Evolutionary conservation across 2,113 vertebrate genomes (phyloP), one percentile per base, ranked within the genome.

Genomic region (Microcebus tavaratra): DNA sequence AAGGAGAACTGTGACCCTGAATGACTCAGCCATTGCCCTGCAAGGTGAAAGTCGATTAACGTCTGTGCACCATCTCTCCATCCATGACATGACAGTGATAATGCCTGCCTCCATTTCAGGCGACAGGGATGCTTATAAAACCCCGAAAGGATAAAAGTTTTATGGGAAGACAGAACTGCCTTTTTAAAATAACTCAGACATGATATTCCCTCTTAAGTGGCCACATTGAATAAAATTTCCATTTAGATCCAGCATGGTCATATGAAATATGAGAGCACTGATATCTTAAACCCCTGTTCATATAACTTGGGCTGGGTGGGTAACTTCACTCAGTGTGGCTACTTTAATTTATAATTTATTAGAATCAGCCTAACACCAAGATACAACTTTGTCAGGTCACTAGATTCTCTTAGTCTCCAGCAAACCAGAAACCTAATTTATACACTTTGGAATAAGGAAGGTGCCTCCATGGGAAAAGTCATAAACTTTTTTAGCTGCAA

Each of bases 281-380:
- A 94, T 89, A 96, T 72, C 92, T 91, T 97, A 91, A 94, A 96
- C 85, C 91, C 70, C 85, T 97, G 73, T 94, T 94, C 96, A 45
- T 84, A 45, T 86, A 94, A 93, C 92, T 87, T 61, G 68, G 85
- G 50, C n/a, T 86, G 67, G 83, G 86, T 48, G 73, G 59, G 39
- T 82, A 63, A 63, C 78, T 82, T 96, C 82, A 23, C 76, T 91
- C 50, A 8, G 55, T 18, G 48, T 72, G 31, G 55, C 42, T 78
- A 87, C 65, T 79, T 94, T 78, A 70, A 65, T 96, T 92, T 94
- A 95, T 97, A 97, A 94, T 87, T 97, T 55, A 95, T 87, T 67
- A 79, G 95, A 87, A 89, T 86, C 67, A 80, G 82, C n/a, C 85
- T 91, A 83, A 88, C 10, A 81, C 80, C 36, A 76, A 78, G 75